A percentile compares a stretch with the other conserved stretches of the same genome.
Evolutionary conservation across 2,888 invertebrate species (phyloP).

Genomic region (Plagodis dolabraria): DNA sequence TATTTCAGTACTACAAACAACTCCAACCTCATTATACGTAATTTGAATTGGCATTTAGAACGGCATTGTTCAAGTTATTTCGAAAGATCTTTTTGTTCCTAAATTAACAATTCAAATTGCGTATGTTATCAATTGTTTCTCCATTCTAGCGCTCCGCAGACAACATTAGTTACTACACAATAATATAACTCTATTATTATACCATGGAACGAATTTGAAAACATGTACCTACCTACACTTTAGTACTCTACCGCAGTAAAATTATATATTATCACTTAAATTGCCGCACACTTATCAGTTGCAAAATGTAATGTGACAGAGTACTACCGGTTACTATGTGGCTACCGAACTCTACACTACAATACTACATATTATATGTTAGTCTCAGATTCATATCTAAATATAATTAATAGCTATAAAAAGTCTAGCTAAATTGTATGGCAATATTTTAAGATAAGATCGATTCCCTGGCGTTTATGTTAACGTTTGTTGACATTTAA

Average conservation of each 20-base stretch:
- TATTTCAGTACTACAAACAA: too few species aligned
- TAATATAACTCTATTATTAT: not conserved
- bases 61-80: slow-evolving; percentile 12
- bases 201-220: too few species aligned
- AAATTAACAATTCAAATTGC: slow-evolving; percentile 19
- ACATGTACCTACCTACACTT: not conserved
- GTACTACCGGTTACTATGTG: too few species aligned
- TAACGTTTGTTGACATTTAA: slow-evolving; percentile 25
- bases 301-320: too few species aligned
- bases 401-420: slow-evolving; percentile 19
- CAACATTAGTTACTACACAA: slow-evolving; percentile 7
- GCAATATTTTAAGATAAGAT: slow-evolving; percentile 20
- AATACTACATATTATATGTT: too few species aligned
- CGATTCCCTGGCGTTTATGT: slow-evolving; percentile 14
- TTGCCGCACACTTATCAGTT: too few species aligned
- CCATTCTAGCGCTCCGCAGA: slow-evolving; percentile 1
- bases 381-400: slow-evolving; percentile 18
- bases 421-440: slow-evolving; percentile 1
- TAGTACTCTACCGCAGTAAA: slow-evolving; percentile 3
- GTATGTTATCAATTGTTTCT: slow-evolving; percentile 14
- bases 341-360: too few species aligned
- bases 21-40: not conserved
- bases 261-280: not conserved
- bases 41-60: slow-evolving; percentile 11
- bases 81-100: not conserved